Evolutionary conservation across 2,113 vertebrate genomes (phyloP), one percentile per base, ranked within the genome.

Genomic region (Hydrolagus affinis): DNA sequence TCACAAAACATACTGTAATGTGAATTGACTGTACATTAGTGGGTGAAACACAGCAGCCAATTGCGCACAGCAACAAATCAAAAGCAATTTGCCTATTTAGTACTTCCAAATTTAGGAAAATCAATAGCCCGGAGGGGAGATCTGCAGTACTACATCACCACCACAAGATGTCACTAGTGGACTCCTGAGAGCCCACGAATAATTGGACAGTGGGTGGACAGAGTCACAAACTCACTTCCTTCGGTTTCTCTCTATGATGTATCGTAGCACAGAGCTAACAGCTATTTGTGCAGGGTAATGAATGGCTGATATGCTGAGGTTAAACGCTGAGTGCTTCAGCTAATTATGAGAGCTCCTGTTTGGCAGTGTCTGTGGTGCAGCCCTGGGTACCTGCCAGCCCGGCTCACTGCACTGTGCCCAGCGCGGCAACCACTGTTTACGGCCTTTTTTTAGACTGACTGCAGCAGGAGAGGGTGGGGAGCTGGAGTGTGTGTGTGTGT

Each of bases 341-440:
- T 83, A 83, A 83, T 83, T 83, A 68, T 17, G 64, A 66, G 44
- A 83, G 62, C 30, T 83, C 15, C 78, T 28, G 60, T 32, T 83
- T 83, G 78, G 62, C 78, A 32, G 9, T 15, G 23, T 66, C 66
- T 17, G 60, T 83, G 78, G 78, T 83, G 78, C 78, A 83, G 78
- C 32, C 59, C 78, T 83, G 62, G 78, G 59, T 25, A 10, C 21
- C 17, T 64, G 78, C 78, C 78, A 83, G 14, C 64, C 32, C 9
- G 60, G 64, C 60, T 83, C 78, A 66, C 66, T 64, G 78, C 78
- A 83, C 21, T 64, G 25, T 64, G 59, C 8, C 10, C 9, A 83
- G 32, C 11, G 60, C 25, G 66, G 8, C 78, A 68, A 62, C 25
- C 28, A 30, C 28, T 21, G 32, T 15, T 68, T 30, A 14, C 44